Evolutionary conservation across 1,140 invertebrate species (phyloP).

Genomic region (Bombyx mandarina): DNA sequence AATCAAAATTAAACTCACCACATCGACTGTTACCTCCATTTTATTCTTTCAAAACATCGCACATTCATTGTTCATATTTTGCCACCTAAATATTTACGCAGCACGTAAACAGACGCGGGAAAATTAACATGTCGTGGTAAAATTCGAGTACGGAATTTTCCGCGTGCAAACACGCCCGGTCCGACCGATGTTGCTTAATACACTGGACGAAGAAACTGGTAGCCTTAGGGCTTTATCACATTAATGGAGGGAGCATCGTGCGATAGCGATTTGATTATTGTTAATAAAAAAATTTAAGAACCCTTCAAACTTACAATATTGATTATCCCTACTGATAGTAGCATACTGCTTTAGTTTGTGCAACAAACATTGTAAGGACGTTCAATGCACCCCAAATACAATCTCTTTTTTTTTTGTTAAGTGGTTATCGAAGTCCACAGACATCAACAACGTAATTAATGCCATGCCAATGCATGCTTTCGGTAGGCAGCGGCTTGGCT

Average conservation of each 20-base stretch:
- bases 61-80: constrained; percentile 1
- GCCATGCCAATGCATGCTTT: too few relatives aligned
- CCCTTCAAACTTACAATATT: too few relatives aligned
- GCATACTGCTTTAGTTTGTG: too few relatives aligned
- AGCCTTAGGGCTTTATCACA: constrained; percentile 5
- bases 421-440: not conserved
- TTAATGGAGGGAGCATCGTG: constrained; percentile 1
- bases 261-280: constrained; percentile 1
- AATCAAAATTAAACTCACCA: constrained; percentile 30
- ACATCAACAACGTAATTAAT: too few relatives aligned
- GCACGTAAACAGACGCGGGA: not conserved
- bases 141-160: constrained; percentile 7
- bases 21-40: constrained; percentile 53
- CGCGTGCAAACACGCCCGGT: constrained; percentile 19
- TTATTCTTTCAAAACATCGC: constrained; percentile 8
- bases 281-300: too few relatives aligned
- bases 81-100: too few relatives aligned
- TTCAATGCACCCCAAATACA: too few relatives aligned
- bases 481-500: too few relatives aligned
- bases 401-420: too few relatives aligned
- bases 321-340: too few relatives aligned
- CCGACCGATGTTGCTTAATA: constrained; percentile 16
- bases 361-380: too few relatives aligned
- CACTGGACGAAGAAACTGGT: constrained; percentile 20
- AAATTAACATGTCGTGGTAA: not conserved